Percentiles rank a stretch among this genome's conserved stretches.
phyloP scores from a whole-genome alignment of 2,888 invertebrate species.

The Seira ritae region DNA sequence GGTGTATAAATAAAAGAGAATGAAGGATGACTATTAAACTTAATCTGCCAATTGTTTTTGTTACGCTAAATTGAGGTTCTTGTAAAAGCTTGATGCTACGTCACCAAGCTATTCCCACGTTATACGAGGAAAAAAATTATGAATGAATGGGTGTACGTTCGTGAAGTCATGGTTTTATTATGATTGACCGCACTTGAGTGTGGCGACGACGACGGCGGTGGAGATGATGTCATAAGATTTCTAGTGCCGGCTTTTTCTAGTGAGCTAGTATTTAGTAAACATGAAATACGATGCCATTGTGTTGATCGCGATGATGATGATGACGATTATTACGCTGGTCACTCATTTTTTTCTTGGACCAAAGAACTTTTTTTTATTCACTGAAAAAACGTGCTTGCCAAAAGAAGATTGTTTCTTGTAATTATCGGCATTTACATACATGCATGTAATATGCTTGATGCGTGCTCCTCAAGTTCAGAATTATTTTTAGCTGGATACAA shows the following conservation, averaged over 20 bases:
- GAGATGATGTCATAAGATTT: slow-evolving; percentile 59
- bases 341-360: neutral
- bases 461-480: neutral
- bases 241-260: slow-evolving; percentile 44
- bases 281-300: neutral
- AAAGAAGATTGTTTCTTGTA: neutral
- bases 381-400: slow-evolving; percentile 16
- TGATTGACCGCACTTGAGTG: slow-evolving; percentile 39
- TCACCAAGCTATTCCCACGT: slow-evolving; percentile 43
- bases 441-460: slow-evolving; percentile 10
- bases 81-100: slow-evolving; percentile 39
- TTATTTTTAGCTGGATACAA: neutral
- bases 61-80: neutral
- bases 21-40: neutral
- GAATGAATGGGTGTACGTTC: slow-evolving; percentile 50
- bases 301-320: neutral
- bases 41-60: slow-evolving; percentile 11
- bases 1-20: slow-evolving; percentile 15
- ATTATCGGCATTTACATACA: slow-evolving; percentile 4
- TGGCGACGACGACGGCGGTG: slow-evolving; percentile 11
- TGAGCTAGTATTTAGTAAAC: slow-evolving; percentile 19
- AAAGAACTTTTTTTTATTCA: neutral
- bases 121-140: slow-evolving; percentile 21
- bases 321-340: slow-evolving; percentile 13
- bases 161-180: slow-evolving; percentile 59